Evolutionary conservation across 2,113 vertebrate genomes (phyloP).

Genomic region (Sterna hirundo): DNA sequence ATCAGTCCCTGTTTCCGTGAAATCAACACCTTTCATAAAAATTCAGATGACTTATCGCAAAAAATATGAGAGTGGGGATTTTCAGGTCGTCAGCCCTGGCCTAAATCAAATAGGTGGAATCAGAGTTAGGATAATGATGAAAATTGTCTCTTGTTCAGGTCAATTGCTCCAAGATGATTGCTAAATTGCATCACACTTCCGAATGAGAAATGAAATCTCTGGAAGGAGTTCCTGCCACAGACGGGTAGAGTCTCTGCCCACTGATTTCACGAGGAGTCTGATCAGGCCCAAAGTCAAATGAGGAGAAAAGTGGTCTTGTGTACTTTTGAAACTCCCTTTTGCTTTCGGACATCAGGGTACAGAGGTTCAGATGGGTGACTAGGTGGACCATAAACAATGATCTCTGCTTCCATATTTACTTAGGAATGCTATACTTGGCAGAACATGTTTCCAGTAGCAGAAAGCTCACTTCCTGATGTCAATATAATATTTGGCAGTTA

Average conservation of each 20-base stretch:
- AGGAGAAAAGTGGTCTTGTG: conserved; percentile 1
- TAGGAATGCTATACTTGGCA: conserved; percentile 76
- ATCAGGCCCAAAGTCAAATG: conserved; percentile 10
- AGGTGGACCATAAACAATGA: conserved; percentile 65
- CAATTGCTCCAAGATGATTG: neutral
- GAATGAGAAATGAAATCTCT: neutral
- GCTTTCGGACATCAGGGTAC: neutral
- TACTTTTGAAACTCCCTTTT: neutral
- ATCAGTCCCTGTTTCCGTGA: neutral
- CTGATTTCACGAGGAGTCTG: neutral
- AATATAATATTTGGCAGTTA: conserved; percentile 58
- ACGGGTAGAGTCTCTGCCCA: neutral
- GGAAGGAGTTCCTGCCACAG: neutral
- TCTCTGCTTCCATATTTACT: conserved; percentile 63
- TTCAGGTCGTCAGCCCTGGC: neutral
- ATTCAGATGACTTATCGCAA: neutral
- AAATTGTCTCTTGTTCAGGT: neutral
- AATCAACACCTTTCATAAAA: neutral
- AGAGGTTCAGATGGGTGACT: conserved; percentile 22
- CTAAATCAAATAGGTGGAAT: neutral
- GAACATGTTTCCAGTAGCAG: conserved; percentile 59
- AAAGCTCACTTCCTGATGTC: conserved; percentile 70
- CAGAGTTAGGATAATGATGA: neutral
- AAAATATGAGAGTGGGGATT: neutral
- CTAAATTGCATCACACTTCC: neutral